Evolutionary conservation across 2,797 vertebrate genomes (phyloP).

Genomic region (Sardinella longiceps): DNA sequence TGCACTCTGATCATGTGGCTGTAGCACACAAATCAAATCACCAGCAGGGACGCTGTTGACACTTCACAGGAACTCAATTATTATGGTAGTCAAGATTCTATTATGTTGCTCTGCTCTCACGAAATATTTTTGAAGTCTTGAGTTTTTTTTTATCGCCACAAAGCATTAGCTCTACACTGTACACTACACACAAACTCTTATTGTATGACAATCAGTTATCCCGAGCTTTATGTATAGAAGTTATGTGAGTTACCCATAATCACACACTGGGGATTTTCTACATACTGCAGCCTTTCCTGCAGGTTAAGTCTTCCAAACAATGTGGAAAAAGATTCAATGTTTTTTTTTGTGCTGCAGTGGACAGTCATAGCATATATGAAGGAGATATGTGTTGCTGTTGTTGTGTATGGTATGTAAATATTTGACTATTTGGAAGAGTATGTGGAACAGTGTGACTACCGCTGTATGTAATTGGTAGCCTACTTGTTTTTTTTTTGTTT

Average conservation of each 20-base stretch:
- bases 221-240: slow-evolving; percentile 35
- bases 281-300: background rate
- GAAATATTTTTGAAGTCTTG: slow-evolving; percentile 13
- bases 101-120: background rate
- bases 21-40: slow-evolving; percentile 6
- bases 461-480: slow-evolving; percentile 15
- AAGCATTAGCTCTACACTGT: slow-evolving; percentile 32
- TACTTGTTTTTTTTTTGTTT: too few species aligned
- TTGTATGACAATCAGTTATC: slow-evolving; percentile 47
- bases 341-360: slow-evolving; percentile 60
- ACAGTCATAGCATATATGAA: slow-evolving; percentile 59
- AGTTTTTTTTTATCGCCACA: slow-evolving; percentile 27
- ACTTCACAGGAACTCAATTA: background rate
- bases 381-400: slow-evolving; percentile 39
- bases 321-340: slow-evolving; percentile 61
- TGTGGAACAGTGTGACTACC: background rate
- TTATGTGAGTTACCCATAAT: background rate
- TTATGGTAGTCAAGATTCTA: slow-evolving; percentile 8
- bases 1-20: slow-evolving; percentile 24
- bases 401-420: slow-evolving; percentile 55
- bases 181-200: slow-evolving; percentile 29
- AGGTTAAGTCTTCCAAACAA: slow-evolving; percentile 74
- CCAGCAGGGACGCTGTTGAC: background rate
- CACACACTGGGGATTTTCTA: background rate
- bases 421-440: slow-evolving; percentile 41